Percentiles rank a stretch among this genome's conserved stretches.
Conservation (phyloP, 1,140 invertebrate species). For the Scaptomyza hsui region DNA sequence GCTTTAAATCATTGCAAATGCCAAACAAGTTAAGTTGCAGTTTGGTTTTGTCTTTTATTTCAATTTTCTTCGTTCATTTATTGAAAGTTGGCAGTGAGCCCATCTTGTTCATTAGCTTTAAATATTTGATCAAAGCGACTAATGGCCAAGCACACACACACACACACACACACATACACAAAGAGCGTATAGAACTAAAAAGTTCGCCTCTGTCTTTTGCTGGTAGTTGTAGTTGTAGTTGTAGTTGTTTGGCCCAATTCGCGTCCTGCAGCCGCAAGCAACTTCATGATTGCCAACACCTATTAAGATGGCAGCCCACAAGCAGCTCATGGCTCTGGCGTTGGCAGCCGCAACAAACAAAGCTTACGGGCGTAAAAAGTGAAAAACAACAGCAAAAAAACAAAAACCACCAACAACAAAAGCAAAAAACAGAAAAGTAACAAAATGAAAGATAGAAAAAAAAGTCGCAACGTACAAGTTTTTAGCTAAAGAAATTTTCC, state of each 20-base stretch:
- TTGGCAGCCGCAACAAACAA: slow-evolving; percentile 42
- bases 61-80: slow-evolving; percentile 25
- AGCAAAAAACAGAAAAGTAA: slow-evolving; percentile 24
- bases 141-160: slow-evolving; percentile 42
- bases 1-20: slow-evolving; percentile 56
- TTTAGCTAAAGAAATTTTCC: slow-evolving; percentile 68
- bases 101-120: slow-evolving; percentile 74
- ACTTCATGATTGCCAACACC: slow-evolving; percentile 70
- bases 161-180: slow-evolving; percentile 17
- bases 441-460: slow-evolving; percentile 22
- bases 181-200: slow-evolving; percentile 4
- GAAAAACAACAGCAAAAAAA: slow-evolving; percentile 28
- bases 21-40: slow-evolving; percentile 50
- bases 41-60: slow-evolving; percentile 15
- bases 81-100: slow-evolving; percentile 44
- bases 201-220: slow-evolving; percentile 7
- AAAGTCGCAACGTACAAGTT: slow-evolving; percentile 69
- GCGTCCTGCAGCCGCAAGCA: slow-evolving; percentile 38
- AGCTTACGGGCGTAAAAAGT: slow-evolving; percentile 47
- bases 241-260: slow-evolving; percentile 34
- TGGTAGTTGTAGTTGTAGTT: too few relatives aligned
- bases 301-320: slow-evolving; percentile 50
- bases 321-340: slow-evolving; percentile 1
- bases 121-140: slow-evolving; percentile 76
- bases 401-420: too few relatives aligned